Base-by-base conservation (phyloP, 2,797 vertebrate species). In the Sebastes matsubarae region DNA sequence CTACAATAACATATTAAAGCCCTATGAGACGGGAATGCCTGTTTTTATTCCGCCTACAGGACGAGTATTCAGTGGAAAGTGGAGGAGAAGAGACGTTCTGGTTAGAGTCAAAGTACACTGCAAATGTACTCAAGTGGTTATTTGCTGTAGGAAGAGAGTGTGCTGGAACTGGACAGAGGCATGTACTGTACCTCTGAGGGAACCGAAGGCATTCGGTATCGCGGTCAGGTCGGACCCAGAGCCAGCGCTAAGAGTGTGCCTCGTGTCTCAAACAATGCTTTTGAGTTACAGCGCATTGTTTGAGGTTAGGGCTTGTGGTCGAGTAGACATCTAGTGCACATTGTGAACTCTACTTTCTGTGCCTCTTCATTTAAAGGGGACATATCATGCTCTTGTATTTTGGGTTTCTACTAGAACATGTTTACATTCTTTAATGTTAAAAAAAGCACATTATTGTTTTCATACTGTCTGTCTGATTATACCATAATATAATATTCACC, bases 1-100 rank as follows among this genome's bases (percentile, higher is more conserved):
- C 92, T 91, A 81, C 75, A 91, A 91, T 90, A 95, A 93, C 89
- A 91, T 82, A 91, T 88, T 91, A 90, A 93, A 92, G 66, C 69
- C 71, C 76, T 74, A 63, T 72, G 79, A 88, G 84, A 87, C 58
- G 58, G 71, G 81, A 86, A 88, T 81, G 87, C 74, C 74, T 82
- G 86, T 81, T 91, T 90, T 89, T 76, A 85, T 91, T 91, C 81
- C 46, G 38, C 75, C 61, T 85, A 84, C 87, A 87, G 72, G 61
- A 89, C 77, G 77, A 77, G 63, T 11, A 58, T 83, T 89, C 68
- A 81, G 57, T 81, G 84, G 84, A 89, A 92, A 90, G 80, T 85
- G 75, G 72, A 70, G 82, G 80, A 87, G 64, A 81, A 50, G 58
- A 80, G 77, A 63, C 61, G 30, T 32, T 88, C 86, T 92, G 77